Evolutionary conservation across 2,888 invertebrate species (phyloP).

Genomic region (Cataglyphis altisquamis): DNA sequence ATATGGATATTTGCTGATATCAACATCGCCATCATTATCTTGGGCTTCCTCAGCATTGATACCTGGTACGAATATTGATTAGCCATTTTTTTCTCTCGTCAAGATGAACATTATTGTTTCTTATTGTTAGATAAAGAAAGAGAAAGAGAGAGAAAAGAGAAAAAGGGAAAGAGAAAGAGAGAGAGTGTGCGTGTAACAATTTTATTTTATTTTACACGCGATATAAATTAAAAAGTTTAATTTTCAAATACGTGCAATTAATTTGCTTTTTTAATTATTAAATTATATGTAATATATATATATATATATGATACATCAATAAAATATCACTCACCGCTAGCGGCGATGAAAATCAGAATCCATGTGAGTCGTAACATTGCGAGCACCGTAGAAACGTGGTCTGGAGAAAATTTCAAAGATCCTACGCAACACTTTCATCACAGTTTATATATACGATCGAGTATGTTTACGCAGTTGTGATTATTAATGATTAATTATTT

Average conservation of each 20-base stretch:
- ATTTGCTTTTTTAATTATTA: neutral
- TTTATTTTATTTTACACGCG: neutral
- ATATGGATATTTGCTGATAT: constrained; percentile 37
- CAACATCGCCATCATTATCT: neutral
- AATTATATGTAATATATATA: neutral
- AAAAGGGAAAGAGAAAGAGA: neutral
- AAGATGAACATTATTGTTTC: neutral
- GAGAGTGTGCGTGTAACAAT: neutral
- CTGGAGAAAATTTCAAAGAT: neutral
- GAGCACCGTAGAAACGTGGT: neutral
- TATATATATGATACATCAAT: neutral
- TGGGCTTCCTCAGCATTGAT: constrained; percentile 6
- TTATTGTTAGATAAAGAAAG: neutral
- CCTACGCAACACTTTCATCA: neutral
- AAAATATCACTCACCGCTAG: constrained; percentile 30
- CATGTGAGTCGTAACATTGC: constrained; percentile 24
- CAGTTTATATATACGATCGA: constrained; percentile 37
- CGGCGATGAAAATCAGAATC: constrained; percentile 11
- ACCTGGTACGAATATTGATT: constrained; percentile 1
- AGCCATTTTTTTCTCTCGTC: neutral
- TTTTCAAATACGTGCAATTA: neutral
- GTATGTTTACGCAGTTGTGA: constrained; percentile 50
- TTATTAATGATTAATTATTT: constrained; percentile 22
- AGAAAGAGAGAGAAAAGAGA: neutral
- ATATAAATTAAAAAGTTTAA: neutral